A percentile compares a stretch with the other conserved stretches of the same genome.
These are phyloP conservation scores for Mesembrinibis cayennensis DNA, from an alignment of 2,113 vertebrate species.

Conservation along the genomic window DNA sequence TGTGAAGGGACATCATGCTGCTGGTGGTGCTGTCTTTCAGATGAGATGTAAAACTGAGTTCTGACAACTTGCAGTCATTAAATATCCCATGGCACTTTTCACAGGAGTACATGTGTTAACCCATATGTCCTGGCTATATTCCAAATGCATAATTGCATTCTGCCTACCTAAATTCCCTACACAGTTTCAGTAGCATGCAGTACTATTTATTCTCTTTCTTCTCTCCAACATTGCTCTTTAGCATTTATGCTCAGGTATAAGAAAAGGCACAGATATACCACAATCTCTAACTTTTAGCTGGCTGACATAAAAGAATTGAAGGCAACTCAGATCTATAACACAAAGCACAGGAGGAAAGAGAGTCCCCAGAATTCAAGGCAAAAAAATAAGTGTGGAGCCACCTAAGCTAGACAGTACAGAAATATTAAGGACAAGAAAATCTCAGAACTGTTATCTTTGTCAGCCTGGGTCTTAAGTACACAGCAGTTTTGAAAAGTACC, in stretches of 20 bases:
- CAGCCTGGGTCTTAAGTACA: neutral
- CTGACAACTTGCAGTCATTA: constrained; percentile 68
- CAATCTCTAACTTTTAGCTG: neutral
- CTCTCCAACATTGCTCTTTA: neutral
- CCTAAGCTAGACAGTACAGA: neutral
- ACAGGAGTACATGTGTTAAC: constrained; percentile 70
- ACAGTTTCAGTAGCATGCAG: constrained; percentile 17
- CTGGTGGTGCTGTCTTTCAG: constrained; percentile 53
- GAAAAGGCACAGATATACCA: neutral
- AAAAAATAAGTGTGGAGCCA: accelerated
- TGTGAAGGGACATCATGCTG: constrained; percentile 30
- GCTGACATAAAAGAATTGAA: neutral
- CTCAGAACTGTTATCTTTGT: neutral
- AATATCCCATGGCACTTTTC: constrained; percentile 70
- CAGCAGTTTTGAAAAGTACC: neutral
- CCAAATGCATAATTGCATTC: constrained; percentile 69
- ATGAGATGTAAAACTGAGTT: constrained; percentile 60
- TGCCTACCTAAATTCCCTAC: constrained; percentile 63
- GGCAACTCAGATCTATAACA: neutral
- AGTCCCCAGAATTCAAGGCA: neutral
- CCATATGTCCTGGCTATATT: constrained; percentile 61
- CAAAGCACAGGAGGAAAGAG: neutral
- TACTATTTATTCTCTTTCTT: constrained; percentile 29
- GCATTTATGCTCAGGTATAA: neutral
- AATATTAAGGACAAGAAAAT: neutral